Conservation (phyloP, 1,140 invertebrate genomes). For the Lepidurus apus region DNA sequence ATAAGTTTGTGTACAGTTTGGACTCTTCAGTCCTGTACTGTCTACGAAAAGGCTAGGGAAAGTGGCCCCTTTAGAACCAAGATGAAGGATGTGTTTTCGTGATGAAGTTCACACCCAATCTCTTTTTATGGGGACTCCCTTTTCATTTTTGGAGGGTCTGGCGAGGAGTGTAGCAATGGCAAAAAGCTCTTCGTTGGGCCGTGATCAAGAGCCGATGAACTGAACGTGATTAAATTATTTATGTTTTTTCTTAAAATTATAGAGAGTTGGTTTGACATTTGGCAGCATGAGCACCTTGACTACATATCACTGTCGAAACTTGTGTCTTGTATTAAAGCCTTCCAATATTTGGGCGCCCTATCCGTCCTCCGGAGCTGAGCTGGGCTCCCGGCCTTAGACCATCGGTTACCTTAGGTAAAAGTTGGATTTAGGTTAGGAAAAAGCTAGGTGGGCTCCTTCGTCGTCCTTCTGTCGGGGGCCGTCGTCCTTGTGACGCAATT, state of each 20-base stretch:
- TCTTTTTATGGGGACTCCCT: neutral
- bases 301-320: too few relatives aligned
- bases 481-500: too few relatives aligned
- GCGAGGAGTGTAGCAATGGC: neutral
- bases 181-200: neutral
- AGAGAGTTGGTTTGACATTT: neutral
- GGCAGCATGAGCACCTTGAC: neutral
- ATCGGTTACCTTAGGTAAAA: too few relatives aligned
- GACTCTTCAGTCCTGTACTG: neutral
- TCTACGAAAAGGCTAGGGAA: constrained; percentile 2
- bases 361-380: too few relatives aligned
- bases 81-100: neutral
- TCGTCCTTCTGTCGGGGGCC: too few relatives aligned
- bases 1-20: neutral
- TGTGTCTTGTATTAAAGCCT: too few relatives aligned
- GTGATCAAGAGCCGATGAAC: constrained; percentile 4
- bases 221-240: neutral
- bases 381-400: too few relatives aligned
- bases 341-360: too few relatives aligned
- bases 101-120: neutral
- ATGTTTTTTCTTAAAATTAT: neutral
- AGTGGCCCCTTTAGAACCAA: neutral
- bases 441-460: too few relatives aligned
- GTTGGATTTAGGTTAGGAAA: too few relatives aligned
- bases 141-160: neutral